These are phyloP conservation scores for Brachyhypopomus occidentalis DNA, from an alignment of 2,113 vertebrate genomes.

Conservation along the genomic window DNA sequence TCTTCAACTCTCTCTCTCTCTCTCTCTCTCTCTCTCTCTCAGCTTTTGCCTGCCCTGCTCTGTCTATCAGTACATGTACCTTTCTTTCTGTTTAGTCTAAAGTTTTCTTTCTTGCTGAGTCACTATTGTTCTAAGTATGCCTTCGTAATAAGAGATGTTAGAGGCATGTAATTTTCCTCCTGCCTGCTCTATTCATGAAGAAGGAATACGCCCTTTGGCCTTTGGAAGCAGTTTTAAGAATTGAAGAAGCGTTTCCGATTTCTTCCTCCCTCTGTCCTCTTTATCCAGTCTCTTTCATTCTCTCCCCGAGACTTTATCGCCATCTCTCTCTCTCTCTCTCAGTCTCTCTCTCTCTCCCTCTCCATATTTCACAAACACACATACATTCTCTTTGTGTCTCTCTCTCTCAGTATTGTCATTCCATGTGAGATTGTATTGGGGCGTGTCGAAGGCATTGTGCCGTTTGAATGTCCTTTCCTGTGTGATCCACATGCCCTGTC, in stretches of 20 bases:
- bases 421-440: conserved; percentile 23
- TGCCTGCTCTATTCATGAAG: conserved; percentile 10
- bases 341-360: conserved; percentile 12
- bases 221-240: conserved; percentile 37
- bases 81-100: not conserved
- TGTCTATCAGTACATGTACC: not conserved
- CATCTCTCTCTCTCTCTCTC: not conserved
- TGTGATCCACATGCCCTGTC: not conserved
- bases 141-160: conserved; percentile 44
- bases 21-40: not conserved
- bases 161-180: conserved; percentile 47
- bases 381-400: not conserved
- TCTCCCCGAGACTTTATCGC: not conserved
- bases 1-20: not conserved
- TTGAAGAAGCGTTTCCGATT: conserved; percentile 37
- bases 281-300: conserved; percentile 6
- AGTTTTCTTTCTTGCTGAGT: conserved; percentile 32
- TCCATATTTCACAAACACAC: not conserved
- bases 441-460: conserved; percentile 44
- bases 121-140: conserved; percentile 20
- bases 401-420: conserved; percentile 35
- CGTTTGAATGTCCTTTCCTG: conserved; percentile 40
- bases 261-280: not conserved
- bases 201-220: conserved; percentile 41
- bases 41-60: not conserved